A percentile compares a stretch with the other conserved stretches of the same genome.
Conservation (phyloP, 2,888 invertebrate species). For the Euplagia quadripunctaria region DNA sequence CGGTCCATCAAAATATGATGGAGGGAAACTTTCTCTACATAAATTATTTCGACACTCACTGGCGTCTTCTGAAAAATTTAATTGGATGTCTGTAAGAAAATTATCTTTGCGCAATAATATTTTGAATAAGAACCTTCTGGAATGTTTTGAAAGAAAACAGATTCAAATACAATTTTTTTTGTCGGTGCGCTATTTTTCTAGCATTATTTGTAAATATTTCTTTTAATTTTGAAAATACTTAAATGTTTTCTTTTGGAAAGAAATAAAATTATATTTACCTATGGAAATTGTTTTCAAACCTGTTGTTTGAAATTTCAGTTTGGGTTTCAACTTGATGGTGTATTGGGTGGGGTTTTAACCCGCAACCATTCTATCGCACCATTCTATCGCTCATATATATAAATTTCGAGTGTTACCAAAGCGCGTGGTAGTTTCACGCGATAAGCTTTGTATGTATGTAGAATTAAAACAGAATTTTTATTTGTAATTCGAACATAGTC, state of each 20-base stretch:
- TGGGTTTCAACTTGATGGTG: too few relatives aligned
- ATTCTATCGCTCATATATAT: too few relatives aligned
- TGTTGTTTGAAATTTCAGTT: too few relatives aligned
- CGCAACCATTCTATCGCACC: too few relatives aligned
- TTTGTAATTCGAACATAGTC: too few relatives aligned
- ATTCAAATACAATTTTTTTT: neutral
- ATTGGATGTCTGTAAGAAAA: slow-evolving; percentile 30
- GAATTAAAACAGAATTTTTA: too few relatives aligned
- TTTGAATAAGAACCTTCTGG: slow-evolving; percentile 9
- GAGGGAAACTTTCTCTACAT: slow-evolving; percentile 73
- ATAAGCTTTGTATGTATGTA: too few relatives aligned
- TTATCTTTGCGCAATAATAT: slow-evolving; percentile 13
- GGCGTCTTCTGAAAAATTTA: slow-evolving; percentile 42
- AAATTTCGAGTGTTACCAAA: too few relatives aligned
- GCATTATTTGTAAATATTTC: neutral
- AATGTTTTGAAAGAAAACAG: slow-evolving; percentile 5
- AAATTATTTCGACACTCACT: slow-evolving; percentile 70
- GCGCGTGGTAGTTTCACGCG: too few relatives aligned
- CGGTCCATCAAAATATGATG: slow-evolving; percentile 81
- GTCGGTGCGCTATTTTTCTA: neutral
- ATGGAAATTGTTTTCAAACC: neutral
- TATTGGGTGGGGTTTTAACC: too few relatives aligned
- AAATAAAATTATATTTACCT: neutral
- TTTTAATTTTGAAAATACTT: neutral
- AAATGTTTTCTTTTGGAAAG: neutral